phyloP scores from a whole-genome alignment of 1,140 invertebrate genomes.

The Ceratosolen solmsi region DNA sequence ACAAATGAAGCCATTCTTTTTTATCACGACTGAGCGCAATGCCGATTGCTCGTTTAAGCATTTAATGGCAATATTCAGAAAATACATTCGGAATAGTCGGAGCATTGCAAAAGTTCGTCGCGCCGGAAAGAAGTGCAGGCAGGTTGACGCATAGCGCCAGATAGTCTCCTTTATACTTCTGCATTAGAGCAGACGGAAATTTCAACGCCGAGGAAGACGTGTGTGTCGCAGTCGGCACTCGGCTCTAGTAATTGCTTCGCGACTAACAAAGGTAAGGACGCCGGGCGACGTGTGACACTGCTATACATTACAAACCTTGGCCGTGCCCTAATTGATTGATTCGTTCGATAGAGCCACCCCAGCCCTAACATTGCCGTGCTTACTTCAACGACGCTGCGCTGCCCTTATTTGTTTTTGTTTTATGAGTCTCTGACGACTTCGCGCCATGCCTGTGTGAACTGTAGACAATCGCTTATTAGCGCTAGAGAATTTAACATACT shows the following conservation, averaged over 20 bases:
- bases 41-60: neutral
- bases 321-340: conserved; percentile 67
- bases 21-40: neutral
- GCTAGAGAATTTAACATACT: too few relatives aligned
- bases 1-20: too few relatives aligned
- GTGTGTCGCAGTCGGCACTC: neutral
- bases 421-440: neutral
- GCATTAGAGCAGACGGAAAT: neutral
- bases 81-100: neutral
- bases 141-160: neutral
- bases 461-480: too few relatives aligned
- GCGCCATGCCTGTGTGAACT: too few relatives aligned
- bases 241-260: conserved; percentile 26
- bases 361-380: neutral
- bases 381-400: neutral
- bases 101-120: neutral
- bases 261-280: neutral
- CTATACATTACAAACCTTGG: conserved; percentile 66
- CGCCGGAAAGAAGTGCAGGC: neutral
- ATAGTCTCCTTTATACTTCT: neutral
- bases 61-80: neutral
- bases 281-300: neutral
- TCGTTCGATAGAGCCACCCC: conserved; percentile 59
- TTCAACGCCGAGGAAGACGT: conserved; percentile 40
- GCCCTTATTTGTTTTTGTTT: neutral